Evolutionary conservation across 1,140 invertebrate genomes (phyloP).

Genomic region (Aphelenchoides avenae): DNA sequence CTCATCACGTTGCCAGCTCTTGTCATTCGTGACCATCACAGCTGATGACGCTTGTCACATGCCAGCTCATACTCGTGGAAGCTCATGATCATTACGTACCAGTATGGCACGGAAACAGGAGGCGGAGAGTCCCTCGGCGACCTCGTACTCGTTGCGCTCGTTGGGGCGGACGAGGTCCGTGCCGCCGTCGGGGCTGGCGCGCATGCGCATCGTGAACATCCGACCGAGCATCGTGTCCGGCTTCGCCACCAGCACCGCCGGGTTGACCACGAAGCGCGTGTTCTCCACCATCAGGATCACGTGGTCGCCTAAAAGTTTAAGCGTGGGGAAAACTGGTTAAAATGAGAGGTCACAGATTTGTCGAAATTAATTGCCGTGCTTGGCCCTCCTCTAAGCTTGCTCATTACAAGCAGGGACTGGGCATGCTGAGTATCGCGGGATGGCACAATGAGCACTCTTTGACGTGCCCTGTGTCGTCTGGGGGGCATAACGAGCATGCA

Average conservation of each 20-base stretch:
- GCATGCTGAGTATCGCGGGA: too few species aligned
- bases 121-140: constrained; percentile 94
- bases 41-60: too few species aligned
- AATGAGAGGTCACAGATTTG: constrained; percentile 13
- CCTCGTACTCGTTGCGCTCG: constrained; percentile 90
- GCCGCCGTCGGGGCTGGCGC: constrained; percentile 19
- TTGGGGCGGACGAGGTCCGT: constrained; percentile 67
- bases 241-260: constrained; percentile 47
- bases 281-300: constrained; percentile 55
- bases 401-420: constrained; percentile 17
- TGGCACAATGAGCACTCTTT: too few species aligned
- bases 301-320: constrained; percentile 41
- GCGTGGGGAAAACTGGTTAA: too few species aligned
- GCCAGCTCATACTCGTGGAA: too few species aligned
- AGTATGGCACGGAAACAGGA: constrained; percentile 89
- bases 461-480: too few species aligned
- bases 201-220: constrained; percentile 48
- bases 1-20: too few species aligned
- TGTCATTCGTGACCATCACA: too few species aligned
- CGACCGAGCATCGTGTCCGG: constrained; percentile 59
- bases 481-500: too few species aligned
- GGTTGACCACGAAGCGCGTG: constrained; percentile 56
- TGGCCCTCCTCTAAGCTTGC: constrained; percentile 16
- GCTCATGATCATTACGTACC: too few species aligned
- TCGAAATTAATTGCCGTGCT: constrained; percentile 9